A percentile compares a stretch with the other conserved stretches of the same genome.
phyloP scores from a whole-genome alignment of 1,140 invertebrate species.

The Amphibalanus amphitrite region DNA sequence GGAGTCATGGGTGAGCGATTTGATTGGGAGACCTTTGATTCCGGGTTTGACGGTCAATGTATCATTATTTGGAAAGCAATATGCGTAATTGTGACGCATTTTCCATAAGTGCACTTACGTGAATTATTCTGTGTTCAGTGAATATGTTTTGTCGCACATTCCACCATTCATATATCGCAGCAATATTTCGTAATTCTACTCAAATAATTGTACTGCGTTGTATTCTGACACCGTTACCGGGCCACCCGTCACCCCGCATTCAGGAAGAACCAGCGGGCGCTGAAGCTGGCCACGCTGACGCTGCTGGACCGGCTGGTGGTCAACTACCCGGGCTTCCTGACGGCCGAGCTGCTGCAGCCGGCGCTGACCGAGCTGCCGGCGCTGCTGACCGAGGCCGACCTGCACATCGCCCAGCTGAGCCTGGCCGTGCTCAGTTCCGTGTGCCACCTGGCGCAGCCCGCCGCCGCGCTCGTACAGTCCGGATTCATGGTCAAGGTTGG shows the following conservation, averaged over 20 bases:
- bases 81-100: no score
- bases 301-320: constrained; percentile 76
- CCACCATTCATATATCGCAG: no score
- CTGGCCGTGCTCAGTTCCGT: constrained; percentile 58
- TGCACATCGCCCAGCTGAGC: constrained; percentile 87
- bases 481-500: background rate
- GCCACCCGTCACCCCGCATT: background rate
- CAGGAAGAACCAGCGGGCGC: constrained; percentile 87
- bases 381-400: constrained; percentile 77
- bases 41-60: no score
- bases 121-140: no score
- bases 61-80: no score
- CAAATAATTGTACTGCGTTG: no score
- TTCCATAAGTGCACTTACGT: no score
- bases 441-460: constrained; percentile 42
- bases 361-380: constrained; percentile 69
- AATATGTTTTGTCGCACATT: no score
- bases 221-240: no score
- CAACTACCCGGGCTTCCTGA: constrained; percentile 41
- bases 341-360: constrained; percentile 27
- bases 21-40: no score
- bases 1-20: no score
- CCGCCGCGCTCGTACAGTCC: constrained; percentile 29
- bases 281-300: constrained; percentile 79
- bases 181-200: no score